Base-by-base conservation (phyloP, 2,888 invertebrate species). In the Neoscelio sp. region DNA sequence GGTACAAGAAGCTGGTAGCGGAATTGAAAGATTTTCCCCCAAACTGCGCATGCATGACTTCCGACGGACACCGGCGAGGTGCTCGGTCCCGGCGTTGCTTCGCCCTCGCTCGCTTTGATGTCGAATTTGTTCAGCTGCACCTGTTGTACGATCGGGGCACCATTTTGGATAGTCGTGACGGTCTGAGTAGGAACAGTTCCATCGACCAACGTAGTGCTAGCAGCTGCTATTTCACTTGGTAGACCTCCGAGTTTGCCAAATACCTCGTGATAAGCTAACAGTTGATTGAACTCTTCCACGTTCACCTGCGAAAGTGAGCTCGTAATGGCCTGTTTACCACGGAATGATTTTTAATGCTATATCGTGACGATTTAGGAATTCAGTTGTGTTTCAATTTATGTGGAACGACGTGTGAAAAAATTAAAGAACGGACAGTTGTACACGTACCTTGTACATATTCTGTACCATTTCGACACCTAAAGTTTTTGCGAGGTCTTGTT, bases 1-100 rank as follows among this genome's bases (percentile, higher is more conserved):
- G n/a, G n/a, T n/a, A 96, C 96, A 85, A 96, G 96, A 73, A 96
- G 92, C 89, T 96, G 96, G 91, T 97, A 96, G 70, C 96, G 94
- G 90, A 95, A 96, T 86, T 96, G 96, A 91, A 96, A 96, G 91
- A 95, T 95, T 91, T 96, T 96, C 56, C 96, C 95, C 86, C 96
- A 96, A 75, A 96, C 93, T 90, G 96, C 96, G 89, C 96, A 96
- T 12, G 95, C 93, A 89, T 96, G 96, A 79, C 93, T 93, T 13
- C 94, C 94, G 20, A 91, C 91, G 10, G 92, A 91, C 1, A 93
- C 92, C 1, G 93, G 92, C 1, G 95, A 94, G 2, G 93, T 94
- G 40, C 91, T 92, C 52, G 90, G 89, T 70, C 90, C 90, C 3
- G 90, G 90, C 7, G 90, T 90, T 1, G 89, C 90, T 77, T 90